phyloP scores from a whole-genome alignment of 2,888 invertebrate species.

The Sussaba pulchella region DNA sequence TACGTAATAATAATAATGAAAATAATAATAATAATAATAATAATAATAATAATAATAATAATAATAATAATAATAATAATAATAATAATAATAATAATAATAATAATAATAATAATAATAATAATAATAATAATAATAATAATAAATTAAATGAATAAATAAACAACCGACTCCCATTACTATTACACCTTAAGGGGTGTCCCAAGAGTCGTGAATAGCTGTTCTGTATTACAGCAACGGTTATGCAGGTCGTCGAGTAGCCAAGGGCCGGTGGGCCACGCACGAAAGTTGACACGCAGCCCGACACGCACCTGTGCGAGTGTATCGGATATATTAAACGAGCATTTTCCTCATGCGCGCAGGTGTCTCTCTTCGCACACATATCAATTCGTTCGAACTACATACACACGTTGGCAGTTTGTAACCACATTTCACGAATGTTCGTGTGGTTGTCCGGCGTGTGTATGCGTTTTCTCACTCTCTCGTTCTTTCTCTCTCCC shows the following conservation, averaged over 20 bases:
- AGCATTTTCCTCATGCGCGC: slow-evolving; percentile 50
- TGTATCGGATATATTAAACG: slow-evolving; percentile 32
- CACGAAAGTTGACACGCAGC: slow-evolving; percentile 69
- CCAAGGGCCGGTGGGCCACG: slow-evolving; percentile 56
- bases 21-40: too few species aligned
- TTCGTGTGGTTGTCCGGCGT: slow-evolving; percentile 53
- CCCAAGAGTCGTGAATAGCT: neutral
- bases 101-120: too few species aligned
- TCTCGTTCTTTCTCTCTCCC: slow-evolving; percentile 72
- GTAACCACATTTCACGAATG: slow-evolving; percentile 44
- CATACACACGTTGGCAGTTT: slow-evolving; percentile 30
- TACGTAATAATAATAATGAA: too few species aligned
- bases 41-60: too few species aligned
- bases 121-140: too few species aligned
- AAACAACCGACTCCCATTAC: too few species aligned
- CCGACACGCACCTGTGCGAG: slow-evolving; percentile 63
- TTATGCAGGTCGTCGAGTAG: slow-evolving; percentile 13
- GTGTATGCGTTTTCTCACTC: slow-evolving; percentile 60
- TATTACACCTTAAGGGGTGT: neutral
- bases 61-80: too few species aligned
- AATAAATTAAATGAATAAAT: too few species aligned
- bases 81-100: too few species aligned
- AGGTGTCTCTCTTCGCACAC: slow-evolving; percentile 56
- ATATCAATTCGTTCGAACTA: slow-evolving; percentile 41
- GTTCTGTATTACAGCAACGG: neutral